Base-by-base conservation (phyloP, 2,797 vertebrate species). In the Spinibarbus caldwelli region DNA sequence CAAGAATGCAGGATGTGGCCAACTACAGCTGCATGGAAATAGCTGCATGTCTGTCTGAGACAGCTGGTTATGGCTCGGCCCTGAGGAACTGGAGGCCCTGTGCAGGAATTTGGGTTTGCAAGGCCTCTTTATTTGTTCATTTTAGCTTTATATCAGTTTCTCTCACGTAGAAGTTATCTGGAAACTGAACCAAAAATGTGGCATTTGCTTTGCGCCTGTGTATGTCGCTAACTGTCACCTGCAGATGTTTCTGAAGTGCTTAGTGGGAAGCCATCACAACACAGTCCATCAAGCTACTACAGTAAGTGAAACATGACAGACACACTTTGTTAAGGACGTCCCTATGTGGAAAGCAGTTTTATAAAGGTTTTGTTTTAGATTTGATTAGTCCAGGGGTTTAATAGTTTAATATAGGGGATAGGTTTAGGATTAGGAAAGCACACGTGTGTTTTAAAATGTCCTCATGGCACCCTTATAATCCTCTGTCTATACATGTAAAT, bases 1-100 rank as follows among this genome's bases (percentile, higher is more conserved):
- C 85, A 89, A 79, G 78, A 89, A 89, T 88, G 87, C 89, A 87
- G 87, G 89, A 89, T 89, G 89, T 88, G 89, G 85, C 67, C 66
- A 83, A 54, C 67, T 86, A 72, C 89, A 89, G 89, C 87, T 88
- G 83, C 85, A 73, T 78, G 78, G 72, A 81, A 86, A 82, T 80
- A 77, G 70, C 49, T 59, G 52, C 78, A 76, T 43, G 10, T 85
- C 41, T 66, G 49, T 54, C 26, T 54, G 36, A 82, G 52, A 82
- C 54, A 70, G 78, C 45, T 77, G 80, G 38, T 75, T 73, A 82
- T 36, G 73, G 21, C 45, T 73, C 26, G 19, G 49, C 66, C 21
- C 29, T 71, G 29, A 85, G 38, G 38, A 83, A 38, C 57, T 59
- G 23, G 31, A 83, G 59, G 70, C 67, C 38, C 59, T 29, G 43